Percentiles rank a stretch among this genome's conserved stretches.
phyloP scores from a whole-genome alignment of 2,113 vertebrate genomes.

The Vulpes lagopus region DNA sequence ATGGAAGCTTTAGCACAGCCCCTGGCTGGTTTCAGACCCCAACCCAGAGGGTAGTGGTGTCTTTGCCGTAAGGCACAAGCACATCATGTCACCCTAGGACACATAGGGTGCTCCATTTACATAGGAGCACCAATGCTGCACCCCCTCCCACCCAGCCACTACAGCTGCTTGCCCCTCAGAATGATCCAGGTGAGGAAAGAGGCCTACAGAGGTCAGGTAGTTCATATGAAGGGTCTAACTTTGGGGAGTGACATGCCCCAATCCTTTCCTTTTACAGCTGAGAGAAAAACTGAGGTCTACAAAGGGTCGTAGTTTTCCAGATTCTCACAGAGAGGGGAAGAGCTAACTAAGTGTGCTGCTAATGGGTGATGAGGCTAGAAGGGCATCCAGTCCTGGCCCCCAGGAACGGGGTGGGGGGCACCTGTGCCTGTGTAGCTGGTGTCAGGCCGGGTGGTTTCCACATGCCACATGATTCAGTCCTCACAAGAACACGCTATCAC shows the following conservation, averaged over 20 bases:
- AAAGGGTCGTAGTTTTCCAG: neutral
- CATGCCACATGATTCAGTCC: neutral
- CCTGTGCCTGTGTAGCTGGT: neutral
- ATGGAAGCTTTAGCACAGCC: neutral
- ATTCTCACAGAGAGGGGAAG: neutral
- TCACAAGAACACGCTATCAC: neutral
- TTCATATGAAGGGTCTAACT: neutral
- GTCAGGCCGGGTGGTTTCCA: neutral
- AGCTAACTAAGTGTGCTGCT: neutral
- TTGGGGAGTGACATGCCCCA: neutral
- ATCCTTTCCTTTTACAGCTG: neutral
- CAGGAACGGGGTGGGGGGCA: neutral
- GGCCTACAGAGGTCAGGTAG: neutral
- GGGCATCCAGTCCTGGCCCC: neutral
- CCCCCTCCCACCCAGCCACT: neutral
- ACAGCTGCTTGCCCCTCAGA: neutral
- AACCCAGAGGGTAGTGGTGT: neutral
- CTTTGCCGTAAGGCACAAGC: neutral
- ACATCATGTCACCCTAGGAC: neutral
- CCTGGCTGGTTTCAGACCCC: neutral
- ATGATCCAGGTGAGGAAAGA: neutral
- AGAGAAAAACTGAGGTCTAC: neutral
- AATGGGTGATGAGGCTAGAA: neutral
- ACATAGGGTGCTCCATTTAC: too few relatives aligned
- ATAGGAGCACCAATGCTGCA: neutral